Conservation (phyloP, 2,113 vertebrate genomes). For the Pungitius pungitius region DNA sequence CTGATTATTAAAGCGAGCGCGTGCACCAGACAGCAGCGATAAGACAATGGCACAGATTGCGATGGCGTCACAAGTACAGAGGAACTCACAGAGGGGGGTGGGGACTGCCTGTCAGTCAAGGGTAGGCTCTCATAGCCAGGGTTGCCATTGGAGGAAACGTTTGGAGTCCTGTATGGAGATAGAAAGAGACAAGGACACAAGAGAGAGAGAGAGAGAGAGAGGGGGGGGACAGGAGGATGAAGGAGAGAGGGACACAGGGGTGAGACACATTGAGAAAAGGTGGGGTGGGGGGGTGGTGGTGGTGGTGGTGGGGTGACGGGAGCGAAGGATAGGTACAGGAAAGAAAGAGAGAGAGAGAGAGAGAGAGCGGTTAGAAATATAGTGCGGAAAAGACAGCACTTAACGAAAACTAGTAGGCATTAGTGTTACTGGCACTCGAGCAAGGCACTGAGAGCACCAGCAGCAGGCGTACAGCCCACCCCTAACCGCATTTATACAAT, state of each 20-base stretch:
- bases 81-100: constrained; percentile 89
- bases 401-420: constrained; percentile 42
- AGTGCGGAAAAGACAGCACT: constrained; percentile 61
- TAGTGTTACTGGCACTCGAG: constrained; percentile 41
- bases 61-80: constrained; percentile 77
- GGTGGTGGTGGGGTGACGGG: constrained; percentile 51
- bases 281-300: constrained; percentile 20
- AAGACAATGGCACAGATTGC: constrained; percentile 64
- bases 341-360: constrained; percentile 62
- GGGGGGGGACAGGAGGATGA: constrained; percentile 40
- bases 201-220: constrained; percentile 19
- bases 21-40: constrained; percentile 32
- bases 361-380: constrained; percentile 75
- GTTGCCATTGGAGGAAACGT: constrained; percentile 97
- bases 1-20: constrained; percentile 35
- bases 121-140: constrained; percentile 92
- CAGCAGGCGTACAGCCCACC: constrained; percentile 59
- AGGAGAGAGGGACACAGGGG: constrained; percentile 57
- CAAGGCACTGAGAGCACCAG: constrained; percentile 34
- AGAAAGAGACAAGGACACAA: constrained; percentile 76
- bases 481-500: constrained; percentile 49
- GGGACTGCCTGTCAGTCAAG: constrained; percentile 87
- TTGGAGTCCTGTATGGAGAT: constrained; percentile 89
- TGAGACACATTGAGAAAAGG: constrained; percentile 70
- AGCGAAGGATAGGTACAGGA: constrained; percentile 62